phyloP scores from a whole-genome alignment of 2,797 vertebrate genomes.

The Enteromius trimaculatus region DNA sequence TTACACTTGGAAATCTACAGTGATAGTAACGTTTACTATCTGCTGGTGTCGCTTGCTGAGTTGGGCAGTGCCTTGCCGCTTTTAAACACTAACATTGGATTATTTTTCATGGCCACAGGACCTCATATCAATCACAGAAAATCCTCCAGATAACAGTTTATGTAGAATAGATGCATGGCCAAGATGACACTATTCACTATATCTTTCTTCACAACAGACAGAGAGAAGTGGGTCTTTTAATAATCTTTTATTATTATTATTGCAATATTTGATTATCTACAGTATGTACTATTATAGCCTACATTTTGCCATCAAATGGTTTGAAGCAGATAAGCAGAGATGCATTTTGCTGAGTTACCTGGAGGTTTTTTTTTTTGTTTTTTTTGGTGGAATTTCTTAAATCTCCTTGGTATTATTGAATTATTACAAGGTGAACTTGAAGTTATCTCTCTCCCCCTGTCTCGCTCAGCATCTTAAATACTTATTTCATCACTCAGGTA shows the following conservation, averaged over 20 bases:
- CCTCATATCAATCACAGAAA: background rate
- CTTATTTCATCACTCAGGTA: conserved; percentile 8
- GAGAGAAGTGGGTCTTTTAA: background rate
- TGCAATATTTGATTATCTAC: background rate
- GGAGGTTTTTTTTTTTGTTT: too few species aligned
- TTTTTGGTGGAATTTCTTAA: background rate
- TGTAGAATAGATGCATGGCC: background rate
- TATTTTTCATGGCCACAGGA: background rate
- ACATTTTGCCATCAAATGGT: background rate
- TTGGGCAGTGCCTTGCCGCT: background rate
- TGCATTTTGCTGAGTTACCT: background rate
- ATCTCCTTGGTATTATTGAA: background rate
- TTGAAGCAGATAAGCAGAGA: background rate
- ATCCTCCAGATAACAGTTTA: background rate
- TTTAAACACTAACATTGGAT: background rate
- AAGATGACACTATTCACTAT: background rate
- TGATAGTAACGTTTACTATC: background rate
- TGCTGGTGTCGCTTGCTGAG: background rate
- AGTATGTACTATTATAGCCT: background rate
- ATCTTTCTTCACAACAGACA: background rate
- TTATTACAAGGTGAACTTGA: background rate
- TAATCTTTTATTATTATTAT: background rate
- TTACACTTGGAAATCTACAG: background rate
- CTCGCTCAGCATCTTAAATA: background rate
- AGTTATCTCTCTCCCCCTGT: background rate